Evolutionary conservation across 2,888 invertebrate species (phyloP), one percentile per base, ranked within the genome.

Genomic region (Neoitamus cyanurus): DNA sequence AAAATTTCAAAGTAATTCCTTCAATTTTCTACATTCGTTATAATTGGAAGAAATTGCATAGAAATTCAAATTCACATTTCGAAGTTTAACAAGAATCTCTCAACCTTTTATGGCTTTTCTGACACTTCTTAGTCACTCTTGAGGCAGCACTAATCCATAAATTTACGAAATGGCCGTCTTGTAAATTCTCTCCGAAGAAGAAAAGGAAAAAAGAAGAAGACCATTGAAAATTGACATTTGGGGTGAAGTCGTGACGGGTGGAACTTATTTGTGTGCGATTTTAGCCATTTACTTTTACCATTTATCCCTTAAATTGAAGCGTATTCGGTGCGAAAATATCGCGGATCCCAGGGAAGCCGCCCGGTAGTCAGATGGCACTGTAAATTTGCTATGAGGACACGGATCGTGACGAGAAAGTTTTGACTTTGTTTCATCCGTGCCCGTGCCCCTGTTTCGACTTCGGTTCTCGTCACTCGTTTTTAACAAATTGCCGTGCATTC

Each of bases 361-460:
- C 36, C 42, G 77, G 20, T 46, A 42, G n/a, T 20, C 77, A 46
- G 77, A 77, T 77, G 77, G 77, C 77, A 25, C 31, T 37, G 36
- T 34, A 42, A 80, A 77, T 28, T 42, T 30, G 34, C 30, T 37
- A 83, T 83, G 70, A 83, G 83, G 83, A 69, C 83, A 83, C 83
- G 83, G 70, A 83, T 69, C 30, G 42, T 58, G 58, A 58, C 48
- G 83, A 83, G 83, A 83, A 83, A 83, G 83, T 83, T 69, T 70
- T 69, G 70, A 83, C 69, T 58, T 83, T 83, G 69, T 69, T 83
- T 37, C 70, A 83, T 83, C 69, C 70, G 68, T 69, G 37, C 68
- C 70, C 70, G 69, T 83, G 69, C 69, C 83, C 78, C 83, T 80
- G 80, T 80, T 80, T 80, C 36, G 31, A 34, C 37, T 75, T 58